Conservation (phyloP, 2,113 vertebrate species). For the Eira barbara region DNA sequence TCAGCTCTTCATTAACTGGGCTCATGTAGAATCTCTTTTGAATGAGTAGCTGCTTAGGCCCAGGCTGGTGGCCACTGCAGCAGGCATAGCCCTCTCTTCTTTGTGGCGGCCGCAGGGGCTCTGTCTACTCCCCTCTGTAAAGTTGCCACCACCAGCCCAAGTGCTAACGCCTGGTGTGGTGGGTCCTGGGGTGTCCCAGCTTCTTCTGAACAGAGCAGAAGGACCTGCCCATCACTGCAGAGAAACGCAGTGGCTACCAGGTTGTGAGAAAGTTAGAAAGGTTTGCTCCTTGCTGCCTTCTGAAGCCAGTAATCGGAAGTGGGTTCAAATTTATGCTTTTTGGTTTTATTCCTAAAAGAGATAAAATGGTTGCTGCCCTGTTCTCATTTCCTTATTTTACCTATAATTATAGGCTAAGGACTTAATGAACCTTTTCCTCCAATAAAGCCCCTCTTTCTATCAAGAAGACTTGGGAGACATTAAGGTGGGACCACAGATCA, state of each 20-base stretch:
- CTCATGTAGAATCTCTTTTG: neutral
- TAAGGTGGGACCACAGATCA: neutral
- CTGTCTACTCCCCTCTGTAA: neutral
- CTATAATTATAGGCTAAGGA: neutral
- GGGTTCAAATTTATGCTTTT: neutral
- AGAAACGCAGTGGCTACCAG: neutral
- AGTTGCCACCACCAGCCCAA: neutral
- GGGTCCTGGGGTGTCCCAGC: neutral
- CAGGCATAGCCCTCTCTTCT: neutral
- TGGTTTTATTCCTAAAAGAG: neutral
- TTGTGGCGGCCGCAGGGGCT: neutral
- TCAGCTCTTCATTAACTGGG: neutral
- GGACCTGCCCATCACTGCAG: neutral
- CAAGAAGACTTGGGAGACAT: neutral
- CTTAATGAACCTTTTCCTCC: neutral
- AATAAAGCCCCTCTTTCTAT: neutral
- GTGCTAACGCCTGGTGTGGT: neutral
- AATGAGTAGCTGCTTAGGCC: neutral
- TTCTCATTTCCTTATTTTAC: neutral
- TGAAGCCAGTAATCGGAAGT: neutral
- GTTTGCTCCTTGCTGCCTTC: neutral
- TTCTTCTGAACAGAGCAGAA: neutral
- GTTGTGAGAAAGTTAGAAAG: neutral
- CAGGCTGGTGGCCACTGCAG: neutral
- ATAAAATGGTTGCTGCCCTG: neutral